Evolutionary conservation across 2,797 vertebrate species (phyloP), one percentile per base, ranked within the genome.

Genomic region (Tenualosa ilisha): DNA sequence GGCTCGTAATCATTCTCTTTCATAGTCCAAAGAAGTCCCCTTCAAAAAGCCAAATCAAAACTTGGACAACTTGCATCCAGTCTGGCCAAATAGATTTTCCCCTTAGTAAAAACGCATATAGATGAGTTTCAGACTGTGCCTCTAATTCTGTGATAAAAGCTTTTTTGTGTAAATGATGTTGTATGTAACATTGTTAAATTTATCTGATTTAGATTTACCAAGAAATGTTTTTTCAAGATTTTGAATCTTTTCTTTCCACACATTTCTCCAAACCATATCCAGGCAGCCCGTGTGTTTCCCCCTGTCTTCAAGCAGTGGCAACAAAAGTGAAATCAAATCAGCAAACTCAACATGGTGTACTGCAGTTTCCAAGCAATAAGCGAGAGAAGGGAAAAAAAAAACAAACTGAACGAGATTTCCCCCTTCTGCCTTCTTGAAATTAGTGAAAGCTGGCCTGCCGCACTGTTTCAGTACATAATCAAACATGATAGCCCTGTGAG

Each of bases 1-100:
- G 72, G 40, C 72, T 79, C 22, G 72, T 79, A 79, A 79, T 79
- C 40, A 79, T 79, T 79, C 72, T 79, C 72, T 79, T 46, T 79
- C 40, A 17, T 17, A 22, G 37, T 22, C 72, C 40, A 46, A n/a
- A 79, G 37, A 46, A 46, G 43, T 20, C 7, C 31, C 13, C 31
- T 15, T 37, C 68, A 75, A 75, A 79, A 79, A 79, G 37, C 72
- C 40, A 79, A 46, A 79, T 79, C 17, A 12, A 79, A 37, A 43
- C 37, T 79, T n/a, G 17, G 37, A 79, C 15, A 79, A 79, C 72
- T 72, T 72, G 13, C 26, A 17, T 15, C 0, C 6, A 79, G 72
- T 79, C 17, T 79, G 72, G 72, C 6, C 40, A 6, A 9, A 20
- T 17, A 3, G 17, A 79, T 46, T 75, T 31, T 37, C 65, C 2